These are phyloP conservation scores for Samia ricini DNA, from an alignment of 1,140 invertebrate species.

Conservation along the genomic window DNA sequence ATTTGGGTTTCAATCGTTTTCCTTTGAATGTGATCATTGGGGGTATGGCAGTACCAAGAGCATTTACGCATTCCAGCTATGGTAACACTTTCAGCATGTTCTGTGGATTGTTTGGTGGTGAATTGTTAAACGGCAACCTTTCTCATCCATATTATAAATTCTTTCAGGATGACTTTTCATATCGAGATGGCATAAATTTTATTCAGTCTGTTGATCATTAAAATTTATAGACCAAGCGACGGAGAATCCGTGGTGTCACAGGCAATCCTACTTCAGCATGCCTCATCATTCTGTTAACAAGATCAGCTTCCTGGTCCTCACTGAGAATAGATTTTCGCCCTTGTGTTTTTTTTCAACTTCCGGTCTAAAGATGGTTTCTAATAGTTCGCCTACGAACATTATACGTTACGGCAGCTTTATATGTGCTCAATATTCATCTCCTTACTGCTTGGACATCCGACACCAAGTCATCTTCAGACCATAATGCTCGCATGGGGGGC, in stretches of 20 bases:
- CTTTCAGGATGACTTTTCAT: constrained; percentile 29
- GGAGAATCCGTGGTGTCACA: constrained; percentile 28
- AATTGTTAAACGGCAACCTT: constrained; percentile 51
- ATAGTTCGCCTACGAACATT: constrained; percentile 10
- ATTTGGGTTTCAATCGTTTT: constrained; percentile 43
- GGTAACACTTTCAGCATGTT: constrained; percentile 66
- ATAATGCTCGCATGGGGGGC: not conserved
- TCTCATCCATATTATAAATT: constrained; percentile 65
- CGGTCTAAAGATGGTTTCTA: constrained; percentile 5
- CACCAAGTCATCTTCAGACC: not conserved
- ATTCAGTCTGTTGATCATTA: constrained; percentile 6
- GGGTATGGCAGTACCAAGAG: constrained; percentile 34
- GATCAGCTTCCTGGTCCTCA: constrained; percentile 23
- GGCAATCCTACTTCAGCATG: constrained; percentile 28
- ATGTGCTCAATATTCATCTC: not conserved
- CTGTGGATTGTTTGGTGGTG: constrained; percentile 46
- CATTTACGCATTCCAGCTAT: constrained; percentile 53
- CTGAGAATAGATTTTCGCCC: constrained; percentile 15
- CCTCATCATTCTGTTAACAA: constrained; percentile 26
- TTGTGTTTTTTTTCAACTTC: not conserved
- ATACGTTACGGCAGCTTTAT: constrained; percentile 1
- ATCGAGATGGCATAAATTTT: not conserved
- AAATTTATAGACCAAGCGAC: constrained; percentile 26
- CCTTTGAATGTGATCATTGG: constrained; percentile 44
- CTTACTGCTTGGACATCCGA: not conserved